phyloP scores from a whole-genome alignment of 2,797 vertebrate species.

The Taenioides sp. region DNA sequence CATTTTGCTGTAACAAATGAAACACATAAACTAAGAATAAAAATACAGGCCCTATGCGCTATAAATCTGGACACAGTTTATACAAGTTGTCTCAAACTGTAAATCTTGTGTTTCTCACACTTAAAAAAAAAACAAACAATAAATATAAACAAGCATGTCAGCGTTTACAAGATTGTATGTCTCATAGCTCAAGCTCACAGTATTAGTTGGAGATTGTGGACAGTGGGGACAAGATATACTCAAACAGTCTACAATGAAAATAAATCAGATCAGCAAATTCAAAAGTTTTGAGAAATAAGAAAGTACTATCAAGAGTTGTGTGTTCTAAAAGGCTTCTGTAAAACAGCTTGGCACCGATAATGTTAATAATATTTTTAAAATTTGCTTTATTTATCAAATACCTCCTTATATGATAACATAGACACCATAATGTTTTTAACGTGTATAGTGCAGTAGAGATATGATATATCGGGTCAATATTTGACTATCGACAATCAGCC shows the following conservation, averaged over 20 bases:
- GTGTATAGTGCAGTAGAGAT: not conserved
- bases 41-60: too few species aligned
- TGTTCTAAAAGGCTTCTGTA: too few species aligned
- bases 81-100: too few species aligned
- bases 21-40: too few species aligned
- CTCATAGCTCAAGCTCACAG: not conserved
- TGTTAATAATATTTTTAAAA: not conserved
- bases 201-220: not conserved
- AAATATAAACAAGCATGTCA: not conserved
- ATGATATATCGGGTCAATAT: too few species aligned
- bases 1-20: too few species aligned
- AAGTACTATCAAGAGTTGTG: too few species aligned
- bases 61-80: too few species aligned
- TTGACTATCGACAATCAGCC: too few species aligned
- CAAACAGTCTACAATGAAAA: not conserved
- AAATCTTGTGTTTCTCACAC: not conserved
- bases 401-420: not conserved
- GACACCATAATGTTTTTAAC: not conserved
- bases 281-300: too few species aligned
- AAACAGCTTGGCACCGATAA: too few species aligned
- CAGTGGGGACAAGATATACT: conserved; percentile 1
- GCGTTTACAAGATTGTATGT: not conserved
- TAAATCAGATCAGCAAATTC: not conserved
- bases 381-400: not conserved
- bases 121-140: too few species aligned